Base-by-base conservation (phyloP, 2,113 vertebrate genomes). In the Tachuris rubrigastra region DNA sequence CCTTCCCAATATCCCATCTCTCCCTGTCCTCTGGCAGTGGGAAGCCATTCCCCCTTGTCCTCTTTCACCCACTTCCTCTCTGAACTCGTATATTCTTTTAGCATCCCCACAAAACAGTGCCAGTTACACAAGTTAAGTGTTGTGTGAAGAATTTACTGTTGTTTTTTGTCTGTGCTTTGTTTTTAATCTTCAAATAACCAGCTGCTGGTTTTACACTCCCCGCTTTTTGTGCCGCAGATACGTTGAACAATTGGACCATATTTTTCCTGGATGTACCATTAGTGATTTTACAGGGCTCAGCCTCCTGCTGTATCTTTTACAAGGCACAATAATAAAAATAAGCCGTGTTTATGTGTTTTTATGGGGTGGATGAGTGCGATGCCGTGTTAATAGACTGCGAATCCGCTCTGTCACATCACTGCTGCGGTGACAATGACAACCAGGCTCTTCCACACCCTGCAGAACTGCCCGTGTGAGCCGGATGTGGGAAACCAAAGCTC, bases 101-200 rank as follows among this genome's bases (percentile, higher is more conserved):
- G 37, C 35, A 33, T 42, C 56, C 50, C 1, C 24, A 30, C 16
- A 13, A 33, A 52, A 18, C 55, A 4, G 44, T 27, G 12, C 23
- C 23, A 6, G 16, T n/a, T 44, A 9, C 2, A 0, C 0, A 5
- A 37, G 37, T 42, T 6, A 6, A 39, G 33, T 2, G 2, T 1
- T 15, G 15, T 5, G 19, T 33, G 55, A 69, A 66, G 60, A 30
- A 59, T n/a, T 77, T 37, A 4, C 75, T 39, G 35, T 12, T 5
- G 10, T 31, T 5, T 10, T 52, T 41, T 15, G 5, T 11, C 47
- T 10, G 33, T 86, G 5, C 55, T 28, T 35, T 9, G 15, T 42
- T 47, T 49, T n/a, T 3, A 2, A 20, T 59, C 15, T 58, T 31
- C 25, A 6, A 5, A 37, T 1, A 2, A 39, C 42, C 58, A 49